Evolutionary conservation across 2,888 invertebrate genomes (phyloP), one percentile per base, ranked within the genome.

Genomic region (Fragum whitleyi): DNA sequence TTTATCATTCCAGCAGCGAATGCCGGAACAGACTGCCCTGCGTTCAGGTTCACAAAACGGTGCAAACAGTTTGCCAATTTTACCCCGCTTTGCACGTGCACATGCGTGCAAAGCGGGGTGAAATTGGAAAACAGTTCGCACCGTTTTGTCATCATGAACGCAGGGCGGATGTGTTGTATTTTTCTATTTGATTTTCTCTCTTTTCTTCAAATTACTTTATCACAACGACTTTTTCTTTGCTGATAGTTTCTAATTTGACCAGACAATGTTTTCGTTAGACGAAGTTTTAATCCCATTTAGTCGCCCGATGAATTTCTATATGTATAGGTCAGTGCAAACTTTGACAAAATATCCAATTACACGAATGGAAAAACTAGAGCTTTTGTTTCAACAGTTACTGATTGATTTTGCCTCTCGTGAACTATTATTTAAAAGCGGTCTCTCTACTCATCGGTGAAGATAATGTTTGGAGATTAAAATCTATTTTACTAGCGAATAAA

Each of bases 401-500:
- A 65, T 65, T 65, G 65, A 65, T 65, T 65, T 65, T 42, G 42
- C n/a, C 36, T 21, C 65, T 42, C 16, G 11, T 14, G 42, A 14
- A 65, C 65, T 23, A 65, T 65, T 65, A 65, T 65, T 42, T 23
- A 26, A 42, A 65, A 16, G 65, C 65, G 65, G 42, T 65, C 65
- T 6, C 39, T 42, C 23, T 23, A 26, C 23, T 42, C 39, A 65
- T 14, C 65, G 16, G 39, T 39, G 42, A 42, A 42, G 65, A 65
- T 65, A 65, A 23, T 39, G 9, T n/a, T 21, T 9, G 11, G 14
- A 65, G 65, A 65, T 65, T 65, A 65, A 42, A 65, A 65, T 65
- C 65, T 65, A 42, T 65, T 65, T 65, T 39, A 65, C 65, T 65
- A 42, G 42, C 65, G 42, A 65, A 42, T 65, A 65, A 65, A 65